Evolutionary conservation across 1,140 invertebrate species (phyloP).

Genomic region (Panagrolaimus sp.): DNA sequence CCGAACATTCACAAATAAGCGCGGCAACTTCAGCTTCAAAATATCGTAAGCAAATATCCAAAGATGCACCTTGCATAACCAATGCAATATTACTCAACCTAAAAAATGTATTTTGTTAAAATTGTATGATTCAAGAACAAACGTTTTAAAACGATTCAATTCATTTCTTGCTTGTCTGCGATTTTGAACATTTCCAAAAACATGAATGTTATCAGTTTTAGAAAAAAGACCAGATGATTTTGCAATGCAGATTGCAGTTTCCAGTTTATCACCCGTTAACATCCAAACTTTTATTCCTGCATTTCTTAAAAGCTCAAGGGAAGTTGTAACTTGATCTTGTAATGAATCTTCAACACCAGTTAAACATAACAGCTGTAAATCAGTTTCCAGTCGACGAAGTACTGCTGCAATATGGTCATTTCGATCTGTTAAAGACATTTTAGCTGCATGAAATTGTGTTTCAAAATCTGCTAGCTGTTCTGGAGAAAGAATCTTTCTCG

Average conservation of each 20-base stretch:
- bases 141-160: constrained; percentile 85
- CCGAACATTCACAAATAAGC: constrained; percentile 79
- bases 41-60: constrained; percentile 72
- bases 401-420: constrained; percentile 75
- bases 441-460: constrained; percentile 64
- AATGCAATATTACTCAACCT: constrained; percentile 46
- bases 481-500: constrained; percentile 78
- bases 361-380: constrained; percentile 89
- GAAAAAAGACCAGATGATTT: constrained; percentile 84
- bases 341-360: constrained; percentile 69
- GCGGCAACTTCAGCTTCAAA: constrained; percentile 93
- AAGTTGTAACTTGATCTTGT: constrained; percentile 78
- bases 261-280: constrained; percentile 97
- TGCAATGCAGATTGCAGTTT: constrained; percentile 96
- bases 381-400: constrained; percentile 78
- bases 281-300: constrained; percentile 99
- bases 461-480: constrained; percentile 91
- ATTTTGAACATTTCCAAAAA: constrained; percentile 69
- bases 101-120: too few relatives aligned
- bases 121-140: too few relatives aligned
- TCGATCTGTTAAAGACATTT: constrained; percentile 75
- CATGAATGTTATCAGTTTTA: constrained; percentile 68
- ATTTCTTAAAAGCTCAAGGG: constrained; percentile 82
- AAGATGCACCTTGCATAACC: constrained; percentile 57
- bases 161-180: constrained; percentile 61